A percentile compares a stretch with the other conserved stretches of the same genome.
These are phyloP conservation scores for Lepilemur ruficaudatus DNA, from an alignment of 2,797 vertebrate species.

Conservation along the genomic window DNA sequence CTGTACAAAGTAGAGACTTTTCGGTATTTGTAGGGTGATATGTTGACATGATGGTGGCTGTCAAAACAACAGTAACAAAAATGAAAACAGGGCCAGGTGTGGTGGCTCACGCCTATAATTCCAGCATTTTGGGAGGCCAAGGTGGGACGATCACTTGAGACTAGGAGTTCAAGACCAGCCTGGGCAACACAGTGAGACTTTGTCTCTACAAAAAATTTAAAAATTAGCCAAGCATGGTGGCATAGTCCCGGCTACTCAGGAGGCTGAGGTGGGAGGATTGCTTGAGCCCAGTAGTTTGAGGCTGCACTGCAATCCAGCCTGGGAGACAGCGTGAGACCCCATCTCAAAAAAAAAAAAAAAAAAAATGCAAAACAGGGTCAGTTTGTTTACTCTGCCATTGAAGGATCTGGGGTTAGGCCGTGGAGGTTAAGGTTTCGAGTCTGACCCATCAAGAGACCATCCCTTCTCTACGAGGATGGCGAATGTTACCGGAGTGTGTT, in stretches of 20 bases:
- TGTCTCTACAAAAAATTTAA: neutral
- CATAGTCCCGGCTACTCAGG: neutral
- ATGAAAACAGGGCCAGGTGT: neutral
- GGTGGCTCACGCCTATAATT: neutral
- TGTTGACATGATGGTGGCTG: fast-evolving
- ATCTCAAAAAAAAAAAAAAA: no score
- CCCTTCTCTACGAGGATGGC: fast-evolving
- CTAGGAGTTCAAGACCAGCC: neutral
- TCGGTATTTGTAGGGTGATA: neutral
- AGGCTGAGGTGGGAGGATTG: neutral
- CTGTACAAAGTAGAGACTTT: neutral
- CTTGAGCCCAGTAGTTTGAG: neutral
- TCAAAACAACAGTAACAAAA: neutral
- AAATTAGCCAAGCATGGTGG: neutral
- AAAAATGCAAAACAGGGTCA: neutral
- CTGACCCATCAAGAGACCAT: no score
- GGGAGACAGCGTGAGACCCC: neutral
- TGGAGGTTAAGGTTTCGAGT: no score
- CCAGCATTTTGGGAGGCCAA: neutral
- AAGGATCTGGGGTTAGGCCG: no score
- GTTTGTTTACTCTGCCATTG: neutral
- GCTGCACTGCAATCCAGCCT: neutral
- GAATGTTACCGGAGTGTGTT: neutral
- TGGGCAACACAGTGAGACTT: neutral
- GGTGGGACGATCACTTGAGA: neutral